Evolutionary conservation across 2,113 vertebrate genomes (phyloP).

Genomic region (Corythornis madagascariensis): DNA sequence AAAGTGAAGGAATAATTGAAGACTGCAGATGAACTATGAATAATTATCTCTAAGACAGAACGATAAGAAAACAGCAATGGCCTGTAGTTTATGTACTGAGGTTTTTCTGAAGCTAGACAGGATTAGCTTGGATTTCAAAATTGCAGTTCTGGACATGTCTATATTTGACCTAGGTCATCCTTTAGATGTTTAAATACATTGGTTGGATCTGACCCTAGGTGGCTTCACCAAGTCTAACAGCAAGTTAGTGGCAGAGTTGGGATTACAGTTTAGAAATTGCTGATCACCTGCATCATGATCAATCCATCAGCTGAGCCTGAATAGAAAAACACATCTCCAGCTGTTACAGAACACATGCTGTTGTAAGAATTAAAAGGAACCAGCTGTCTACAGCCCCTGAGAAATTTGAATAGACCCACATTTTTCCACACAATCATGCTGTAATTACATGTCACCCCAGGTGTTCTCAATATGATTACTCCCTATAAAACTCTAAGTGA

Average conservation of each 20-base stretch:
- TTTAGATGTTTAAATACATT: not conserved
- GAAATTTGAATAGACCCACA: constrained; percentile 71
- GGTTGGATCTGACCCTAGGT: not conserved
- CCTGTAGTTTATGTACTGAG: not conserved
- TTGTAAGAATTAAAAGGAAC: constrained; percentile 69
- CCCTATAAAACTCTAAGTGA: constrained; percentile 49
- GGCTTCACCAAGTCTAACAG: not conserved
- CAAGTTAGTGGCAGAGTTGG: constrained; percentile 41
- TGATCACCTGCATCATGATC: constrained; percentile 64
- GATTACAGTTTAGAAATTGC: constrained; percentile 59
- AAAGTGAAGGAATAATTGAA: not conserved
- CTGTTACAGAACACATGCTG: constrained; percentile 64
- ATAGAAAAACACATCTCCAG: constrained; percentile 50
- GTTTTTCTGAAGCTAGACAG: not conserved
- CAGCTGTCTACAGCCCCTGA: constrained; percentile 65
- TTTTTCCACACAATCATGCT: constrained; percentile 69
- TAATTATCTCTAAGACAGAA: not conserved
- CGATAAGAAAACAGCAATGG: not conserved
- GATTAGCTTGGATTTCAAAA: not conserved
- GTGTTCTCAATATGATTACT: constrained; percentile 71
- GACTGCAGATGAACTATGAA: not conserved
- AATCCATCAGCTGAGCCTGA: constrained; percentile 57
- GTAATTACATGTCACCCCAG: constrained; percentile 73
- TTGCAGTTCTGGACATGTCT: not conserved
- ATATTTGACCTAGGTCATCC: not conserved